Base-by-base conservation (phyloP, 2,113 vertebrate genomes). In the Notothenia coriiceps region DNA sequence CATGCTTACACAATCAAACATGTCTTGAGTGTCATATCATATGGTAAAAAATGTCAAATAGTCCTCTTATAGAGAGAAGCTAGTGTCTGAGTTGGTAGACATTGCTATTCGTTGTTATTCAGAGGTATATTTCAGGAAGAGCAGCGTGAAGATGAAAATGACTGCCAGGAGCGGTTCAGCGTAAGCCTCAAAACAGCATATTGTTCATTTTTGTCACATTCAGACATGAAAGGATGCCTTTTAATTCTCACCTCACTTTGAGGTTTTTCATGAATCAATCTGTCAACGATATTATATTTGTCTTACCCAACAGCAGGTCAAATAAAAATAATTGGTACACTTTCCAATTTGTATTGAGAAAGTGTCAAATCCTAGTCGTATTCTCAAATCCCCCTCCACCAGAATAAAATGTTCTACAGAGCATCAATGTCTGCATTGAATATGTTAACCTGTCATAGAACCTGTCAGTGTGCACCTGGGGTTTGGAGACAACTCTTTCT, bases 61-160 rank as follows among this genome's bases (percentile, higher is more conserved):
- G 25, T 65, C 10, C 6, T 44, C 64, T 63, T 17, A 54, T 20
- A 50, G 43, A 75, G 22, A 43, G 55, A 71, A 47, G 57, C 13
- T 18, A 25, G 62, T 12, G 47, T 46, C 0, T 47, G 49, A 55
- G 70, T 54, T n/a, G 22, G 82, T 65, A 56, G 80, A 84, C 71
- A 77, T 52, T n/a, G 25, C 10, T 40, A 12, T 63, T 83, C 83
- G 84, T 87, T 61, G 79, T 75, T 88, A 91, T 90, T 85, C 87
- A 61, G 55, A 70, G 66, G 62, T 76, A 44, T 65, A 50, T 63
- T 59, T 82, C 49, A 49, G 55, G 46, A 64, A 85, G 74, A 75
- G 77, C 49, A 70, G 70, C 63, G 79, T 18, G 11, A 46, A 73
- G 25, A 73, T 29, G 15, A 50, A 78, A 51, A 60, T 52, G 52